Evolutionary conservation across 2,888 invertebrate species (phyloP).

Genomic region (Hipparchia sbordonii): DNA sequence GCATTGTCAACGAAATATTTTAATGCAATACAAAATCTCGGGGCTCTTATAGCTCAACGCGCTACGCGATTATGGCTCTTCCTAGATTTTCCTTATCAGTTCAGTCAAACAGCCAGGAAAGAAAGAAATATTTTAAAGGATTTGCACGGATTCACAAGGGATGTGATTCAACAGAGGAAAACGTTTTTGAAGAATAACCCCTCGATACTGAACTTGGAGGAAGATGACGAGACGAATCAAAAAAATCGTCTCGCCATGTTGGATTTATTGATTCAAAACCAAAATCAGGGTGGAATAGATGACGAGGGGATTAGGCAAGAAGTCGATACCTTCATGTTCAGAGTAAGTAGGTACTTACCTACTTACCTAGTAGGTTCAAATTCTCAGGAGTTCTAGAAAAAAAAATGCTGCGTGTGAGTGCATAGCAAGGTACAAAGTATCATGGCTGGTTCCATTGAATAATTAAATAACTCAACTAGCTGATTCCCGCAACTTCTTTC

Average conservation of each 20-base stretch:
- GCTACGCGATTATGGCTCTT: conserved; percentile 31
- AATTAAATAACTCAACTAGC: too few species aligned
- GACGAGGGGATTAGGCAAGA: conserved; percentile 85
- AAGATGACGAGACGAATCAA: conserved; percentile 37
- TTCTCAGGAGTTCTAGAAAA: too few species aligned
- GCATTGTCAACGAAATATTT: conserved; percentile 69
- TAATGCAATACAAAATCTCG: conserved; percentile 61
- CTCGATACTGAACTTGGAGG: conserved; percentile 24
- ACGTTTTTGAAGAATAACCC: conserved; percentile 43
- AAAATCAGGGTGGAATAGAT: conserved; percentile 79
- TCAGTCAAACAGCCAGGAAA: conserved; percentile 20
- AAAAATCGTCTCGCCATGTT: conserved; percentile 79
- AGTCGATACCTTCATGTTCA: conserved; percentile 89
- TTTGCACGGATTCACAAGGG: conserved; percentile 77
- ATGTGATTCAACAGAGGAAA: conserved; percentile 71
- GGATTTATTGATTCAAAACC: conserved; percentile 84
- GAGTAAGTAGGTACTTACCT: conserved; percentile 58
- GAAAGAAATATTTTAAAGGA: conserved; percentile 55
- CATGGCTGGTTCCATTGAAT: too few species aligned
- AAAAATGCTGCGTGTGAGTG: too few species aligned
- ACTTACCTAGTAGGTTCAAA: too few species aligned
- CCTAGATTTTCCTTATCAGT: conserved; percentile 27
- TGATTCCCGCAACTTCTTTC: too few species aligned
- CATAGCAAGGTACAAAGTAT: too few species aligned
- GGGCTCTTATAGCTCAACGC: conserved; percentile 30